Evolutionary conservation across 2,797 vertebrate genomes (phyloP).

Genomic region (Microctenopoma lineatum): DNA sequence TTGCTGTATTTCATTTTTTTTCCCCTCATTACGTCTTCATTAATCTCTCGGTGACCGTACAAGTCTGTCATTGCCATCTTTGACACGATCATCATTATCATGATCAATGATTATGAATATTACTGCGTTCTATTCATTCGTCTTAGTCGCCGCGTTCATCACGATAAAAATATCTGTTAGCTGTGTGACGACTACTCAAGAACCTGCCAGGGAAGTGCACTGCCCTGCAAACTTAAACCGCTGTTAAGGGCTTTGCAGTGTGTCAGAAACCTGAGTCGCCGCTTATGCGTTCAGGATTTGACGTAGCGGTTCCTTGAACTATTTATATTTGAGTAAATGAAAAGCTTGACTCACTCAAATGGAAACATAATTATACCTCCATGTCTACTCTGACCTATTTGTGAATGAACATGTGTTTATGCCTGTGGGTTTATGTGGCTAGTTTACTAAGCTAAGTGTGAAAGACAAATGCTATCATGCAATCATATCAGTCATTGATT

Average conservation of each 20-base stretch:
- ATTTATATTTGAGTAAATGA: conserved; percentile 73
- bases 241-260: conserved; percentile 44
- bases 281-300: conserved; percentile 56
- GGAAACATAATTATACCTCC: conserved; percentile 67
- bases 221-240: conserved; percentile 32
- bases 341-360: conserved; percentile 74
- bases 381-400: conserved; percentile 54
- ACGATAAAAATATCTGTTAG: conserved; percentile 72
- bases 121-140: conserved; percentile 64
- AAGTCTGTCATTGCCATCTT: conserved; percentile 77
- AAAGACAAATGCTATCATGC: conserved; percentile 42
- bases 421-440: conserved; percentile 24
- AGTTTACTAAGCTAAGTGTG: conserved; percentile 41
- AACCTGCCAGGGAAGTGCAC: conserved; percentile 48
- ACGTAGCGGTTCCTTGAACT: conserved; percentile 74
- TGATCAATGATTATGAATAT: conserved; percentile 84
- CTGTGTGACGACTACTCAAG: conserved; percentile 39
- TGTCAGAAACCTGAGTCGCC: conserved; percentile 58
- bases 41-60: conserved; percentile 63
- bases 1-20: conserved; percentile 43
- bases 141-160: conserved; percentile 70
- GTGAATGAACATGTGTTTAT: conserved; percentile 29
- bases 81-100: conserved; percentile 80
- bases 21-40: conserved; percentile 73
- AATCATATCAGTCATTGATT: conserved; percentile 34